These are phyloP conservation scores for Drosophila aldrichi DNA, from an alignment of 2,888 invertebrate species.

Conservation along the genomic window DNA sequence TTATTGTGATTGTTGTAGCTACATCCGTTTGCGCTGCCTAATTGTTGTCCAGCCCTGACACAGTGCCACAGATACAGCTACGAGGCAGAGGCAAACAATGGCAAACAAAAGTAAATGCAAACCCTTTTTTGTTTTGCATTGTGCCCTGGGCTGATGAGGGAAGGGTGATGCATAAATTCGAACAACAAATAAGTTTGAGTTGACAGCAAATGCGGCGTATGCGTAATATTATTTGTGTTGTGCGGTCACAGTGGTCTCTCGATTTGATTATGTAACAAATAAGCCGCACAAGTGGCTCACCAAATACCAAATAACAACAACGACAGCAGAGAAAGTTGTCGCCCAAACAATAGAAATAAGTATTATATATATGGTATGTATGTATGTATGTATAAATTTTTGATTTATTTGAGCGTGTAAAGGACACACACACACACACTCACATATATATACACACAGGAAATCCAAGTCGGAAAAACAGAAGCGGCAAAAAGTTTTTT, in stretches of 20 bases:
- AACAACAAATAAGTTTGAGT: constrained; percentile 60
- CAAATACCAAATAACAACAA: constrained; percentile 43
- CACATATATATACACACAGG: constrained; percentile 23
- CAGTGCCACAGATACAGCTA: constrained; percentile 65
- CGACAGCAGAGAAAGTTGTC: constrained; percentile 16
- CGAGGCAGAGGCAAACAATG: constrained; percentile 30
- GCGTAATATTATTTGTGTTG: constrained; percentile 74
- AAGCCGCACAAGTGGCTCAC: constrained; percentile 70
- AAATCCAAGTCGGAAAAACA: constrained; percentile 60
- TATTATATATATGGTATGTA: constrained; percentile 42
- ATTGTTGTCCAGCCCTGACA: constrained; percentile 80
- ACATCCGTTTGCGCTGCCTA: constrained; percentile 48
- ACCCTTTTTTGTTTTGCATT: constrained; percentile 28
- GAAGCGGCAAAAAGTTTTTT: constrained; percentile 73
- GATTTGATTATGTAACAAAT: constrained; percentile 77
- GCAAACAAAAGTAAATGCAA: constrained; percentile 52
- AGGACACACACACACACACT: constrained; percentile 45
- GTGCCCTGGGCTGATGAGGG: not conserved
- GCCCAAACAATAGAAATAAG: constrained; percentile 48
- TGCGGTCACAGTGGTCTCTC: constrained; percentile 48
- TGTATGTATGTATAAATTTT: constrained; percentile 56
- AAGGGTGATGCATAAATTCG: constrained; percentile 20
- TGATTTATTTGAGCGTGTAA: constrained; percentile 78
- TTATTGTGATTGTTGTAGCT: constrained; percentile 34
- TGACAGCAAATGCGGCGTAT: constrained; percentile 64